Base-by-base conservation (phyloP, 2,113 vertebrate genomes). In the Takifugu flavidus region DNA sequence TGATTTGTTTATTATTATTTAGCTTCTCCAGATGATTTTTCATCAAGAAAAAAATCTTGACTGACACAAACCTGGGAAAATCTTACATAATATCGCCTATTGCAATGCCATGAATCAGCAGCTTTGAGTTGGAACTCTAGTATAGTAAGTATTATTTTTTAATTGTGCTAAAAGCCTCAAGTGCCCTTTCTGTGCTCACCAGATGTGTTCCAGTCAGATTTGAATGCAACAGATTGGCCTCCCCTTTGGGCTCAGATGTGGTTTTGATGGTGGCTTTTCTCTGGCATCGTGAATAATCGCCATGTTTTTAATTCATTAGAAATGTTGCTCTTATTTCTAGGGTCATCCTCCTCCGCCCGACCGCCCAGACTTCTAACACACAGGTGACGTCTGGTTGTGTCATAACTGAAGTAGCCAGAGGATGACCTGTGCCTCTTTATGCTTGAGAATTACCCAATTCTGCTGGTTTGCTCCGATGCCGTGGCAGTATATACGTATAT, bases 101-200 rank as follows among this genome's bases (percentile, higher is more conserved):
- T 6, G 34, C 8, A 39, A 39, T 39, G 34, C 8, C 8, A 10
- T 39, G 29, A 31, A 31, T 3, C 29, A 10, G 34, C 34, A 11
- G 34, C 34, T 10, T 39, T 39, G 11, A 39, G 11, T 39, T 11
- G 11, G 7, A 7, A 39, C 11, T 2, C 7, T 39, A 6, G 34
- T 39, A 10, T 8, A 39, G 7, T 39, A 10, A 8, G 11, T 10
- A 1, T 34, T 34, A 39, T 39, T 39, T 2, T 39, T 39, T 49
- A 10, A 10, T 72, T 59, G 72, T 80, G 77, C 75, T 75, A 77
- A 47, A 66, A 65, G 79, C 77, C 77, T 78, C 42, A 64, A 77
- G 77, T 79, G 82, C 46, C 82, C 78, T 87, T 79, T 26, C 67
- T 25, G 50, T 29, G 11, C 56, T 52, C 53, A 51, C 26, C 42